A percentile compares a stretch with the other conserved stretches of the same genome.
Conservation (phyloP, 2,888 invertebrate species). For the Pyrocoelia pectoralis region DNA sequence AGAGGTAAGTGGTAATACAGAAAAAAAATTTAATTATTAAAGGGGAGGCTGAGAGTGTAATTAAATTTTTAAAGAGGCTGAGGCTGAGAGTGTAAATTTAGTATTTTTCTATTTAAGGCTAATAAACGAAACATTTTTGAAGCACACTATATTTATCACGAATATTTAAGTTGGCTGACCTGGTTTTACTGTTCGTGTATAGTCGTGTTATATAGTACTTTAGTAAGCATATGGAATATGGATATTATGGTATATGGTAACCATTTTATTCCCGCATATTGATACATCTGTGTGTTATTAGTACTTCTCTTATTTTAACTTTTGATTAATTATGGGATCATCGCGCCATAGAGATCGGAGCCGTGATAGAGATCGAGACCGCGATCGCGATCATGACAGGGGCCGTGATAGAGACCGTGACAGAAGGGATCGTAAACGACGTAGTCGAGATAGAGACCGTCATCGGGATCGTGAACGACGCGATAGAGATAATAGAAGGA, state of each 20-base stretch:
- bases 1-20: too few relatives aligned
- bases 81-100: too few relatives aligned
- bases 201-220: too few relatives aligned
- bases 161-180: too few relatives aligned
- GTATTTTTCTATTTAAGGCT: too few relatives aligned
- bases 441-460: constrained; percentile 51
- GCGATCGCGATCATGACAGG: constrained; percentile 56
- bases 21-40: too few relatives aligned
- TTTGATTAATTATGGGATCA: constrained; percentile 59
- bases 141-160: too few relatives aligned
- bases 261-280: neutral
- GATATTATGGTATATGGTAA: neutral
- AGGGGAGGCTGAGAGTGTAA: too few relatives aligned
- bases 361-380: constrained; percentile 50
- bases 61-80: too few relatives aligned
- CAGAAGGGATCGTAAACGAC: constrained; percentile 45
- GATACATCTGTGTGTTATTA: neutral
- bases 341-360: constrained; percentile 53
- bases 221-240: too few relatives aligned
- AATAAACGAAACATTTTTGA: too few relatives aligned
- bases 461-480: constrained; percentile 53
- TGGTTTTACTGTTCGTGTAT: too few relatives aligned
- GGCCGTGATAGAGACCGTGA: constrained; percentile 49
- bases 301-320: neutral
- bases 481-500: constrained; percentile 42